These are phyloP conservation scores for Crambe crambe DNA, from an alignment of 37 sponge, comb jelly and placozoan genomes.

Conservation along the genomic window DNA sequence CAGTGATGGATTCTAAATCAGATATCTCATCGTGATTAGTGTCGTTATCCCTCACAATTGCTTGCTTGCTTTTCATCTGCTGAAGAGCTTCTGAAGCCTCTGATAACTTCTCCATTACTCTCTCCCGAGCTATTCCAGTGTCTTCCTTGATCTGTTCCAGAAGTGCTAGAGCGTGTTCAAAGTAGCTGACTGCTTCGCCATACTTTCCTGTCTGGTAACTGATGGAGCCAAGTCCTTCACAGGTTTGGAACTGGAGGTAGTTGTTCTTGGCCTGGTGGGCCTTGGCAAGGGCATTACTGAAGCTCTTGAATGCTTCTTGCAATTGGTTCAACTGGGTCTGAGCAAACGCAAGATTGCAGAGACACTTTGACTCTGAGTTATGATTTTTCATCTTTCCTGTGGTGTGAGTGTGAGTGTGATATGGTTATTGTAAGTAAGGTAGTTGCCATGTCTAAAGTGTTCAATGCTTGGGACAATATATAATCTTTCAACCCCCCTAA, in stretches of 20 bases:
- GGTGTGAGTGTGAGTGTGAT: no score
- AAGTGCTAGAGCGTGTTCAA: constrained; percentile 48
- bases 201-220: constrained; percentile 28
- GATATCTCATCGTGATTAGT: no score
- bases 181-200: constrained; percentile 38
- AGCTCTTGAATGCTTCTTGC: constrained; percentile 21
- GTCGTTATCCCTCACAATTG: background rate
- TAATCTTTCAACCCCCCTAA: no score
- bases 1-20: background rate
- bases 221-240: constrained; percentile 67
- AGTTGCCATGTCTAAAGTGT: no score
- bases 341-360: constrained; percentile 74
- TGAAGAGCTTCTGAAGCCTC: constrained; percentile 57
- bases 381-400: constrained; percentile 30
- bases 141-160: constrained; percentile 56
- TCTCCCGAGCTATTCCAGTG: constrained; percentile 68
- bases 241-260: constrained; percentile 65
- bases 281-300: constrained; percentile 41
- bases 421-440: no score
- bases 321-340: constrained; percentile 57
- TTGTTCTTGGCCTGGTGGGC: constrained; percentile 28
- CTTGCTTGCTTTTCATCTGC: constrained; percentile 2
- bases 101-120: constrained; percentile 81
- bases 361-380: constrained; percentile 64
- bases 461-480: no score